Evolutionary conservation across 1,140 invertebrate species (phyloP).

Genomic region (Procambarus virginalis): DNA sequence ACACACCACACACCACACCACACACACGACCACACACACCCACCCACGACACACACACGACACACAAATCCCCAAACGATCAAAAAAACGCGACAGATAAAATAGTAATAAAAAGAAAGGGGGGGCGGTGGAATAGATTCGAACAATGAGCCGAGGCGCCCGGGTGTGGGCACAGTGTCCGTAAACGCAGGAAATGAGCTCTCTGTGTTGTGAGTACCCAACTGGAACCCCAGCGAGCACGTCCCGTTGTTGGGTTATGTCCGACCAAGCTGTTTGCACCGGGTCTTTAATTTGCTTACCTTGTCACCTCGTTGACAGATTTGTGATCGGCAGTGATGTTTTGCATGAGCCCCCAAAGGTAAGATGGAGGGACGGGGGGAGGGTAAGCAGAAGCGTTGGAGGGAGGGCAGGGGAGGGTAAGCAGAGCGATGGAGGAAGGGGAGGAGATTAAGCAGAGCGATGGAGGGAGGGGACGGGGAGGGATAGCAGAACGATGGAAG

Average conservation of each 20-base stretch:
- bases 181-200: slow-evolving; percentile 44
- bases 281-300: slow-evolving; percentile 54
- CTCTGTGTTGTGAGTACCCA: slow-evolving; percentile 28
- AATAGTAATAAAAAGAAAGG: no score
- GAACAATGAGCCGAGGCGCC: neutral
- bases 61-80: no score
- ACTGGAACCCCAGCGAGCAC: slow-evolving; percentile 10
- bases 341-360: slow-evolving; percentile 26
- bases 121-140: no score
- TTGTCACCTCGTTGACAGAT: slow-evolving; percentile 53
- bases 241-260: slow-evolving; percentile 46
- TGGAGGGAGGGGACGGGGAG: neutral
- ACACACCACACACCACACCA: neutral
- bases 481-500: neutral
- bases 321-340: slow-evolving; percentile 44
- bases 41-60: no score
- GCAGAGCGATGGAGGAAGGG: neutral
- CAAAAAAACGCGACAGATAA: no score
- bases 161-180: neutral
- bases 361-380: neutral
- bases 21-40: no score
- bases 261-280: slow-evolving; percentile 42
- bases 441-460: neutral
- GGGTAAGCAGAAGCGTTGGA: neutral
- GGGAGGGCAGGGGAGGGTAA: neutral